Evolutionary conservation across 2,888 invertebrate species (phyloP).

Genomic region (Isoperla grammatica): DNA sequence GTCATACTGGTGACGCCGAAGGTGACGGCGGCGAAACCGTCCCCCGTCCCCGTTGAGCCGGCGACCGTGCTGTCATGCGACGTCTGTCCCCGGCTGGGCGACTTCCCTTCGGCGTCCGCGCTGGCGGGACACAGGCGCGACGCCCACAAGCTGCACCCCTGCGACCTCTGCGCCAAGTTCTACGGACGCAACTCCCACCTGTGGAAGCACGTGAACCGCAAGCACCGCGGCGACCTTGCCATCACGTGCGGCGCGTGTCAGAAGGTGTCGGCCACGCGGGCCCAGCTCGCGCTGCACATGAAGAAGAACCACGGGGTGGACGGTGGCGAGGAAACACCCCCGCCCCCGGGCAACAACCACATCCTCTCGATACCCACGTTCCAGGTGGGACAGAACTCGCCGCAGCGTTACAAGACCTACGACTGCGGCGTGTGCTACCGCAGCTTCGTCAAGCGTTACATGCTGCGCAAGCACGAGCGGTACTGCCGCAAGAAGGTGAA

Average conservation of each 20-base stretch:
- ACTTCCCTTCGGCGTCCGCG: conserved; percentile 47
- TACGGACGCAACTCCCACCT: conserved; percentile 55
- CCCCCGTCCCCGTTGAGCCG: background rate
- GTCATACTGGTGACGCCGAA: conserved; percentile 8
- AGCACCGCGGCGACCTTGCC: conserved; percentile 54
- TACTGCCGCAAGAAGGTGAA: conserved; percentile 36
- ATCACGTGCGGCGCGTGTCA: conserved; percentile 54
- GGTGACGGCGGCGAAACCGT: conserved; percentile 1
- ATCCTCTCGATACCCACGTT: background rate
- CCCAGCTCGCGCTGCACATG: background rate
- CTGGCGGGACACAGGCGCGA: conserved; percentile 50
- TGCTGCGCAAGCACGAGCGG: conserved; percentile 44
- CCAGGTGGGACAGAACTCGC: background rate
- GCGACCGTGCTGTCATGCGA: conserved; percentile 31
- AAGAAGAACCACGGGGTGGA: conserved; percentile 6
- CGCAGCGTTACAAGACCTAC: background rate
- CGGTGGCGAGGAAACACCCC: background rate
- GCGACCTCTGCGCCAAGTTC: conserved; percentile 55
- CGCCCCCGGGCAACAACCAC: background rate
- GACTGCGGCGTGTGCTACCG: conserved; percentile 15
- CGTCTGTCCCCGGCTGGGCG: conserved; percentile 32
- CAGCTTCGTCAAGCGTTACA: conserved; percentile 1
- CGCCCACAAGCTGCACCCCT: conserved; percentile 52
- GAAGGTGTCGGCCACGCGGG: conserved; percentile 37
- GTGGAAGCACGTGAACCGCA: conserved; percentile 57